phyloP scores from a whole-genome alignment of 2,797 vertebrate genomes.

The Epinephelus coioides region DNA sequence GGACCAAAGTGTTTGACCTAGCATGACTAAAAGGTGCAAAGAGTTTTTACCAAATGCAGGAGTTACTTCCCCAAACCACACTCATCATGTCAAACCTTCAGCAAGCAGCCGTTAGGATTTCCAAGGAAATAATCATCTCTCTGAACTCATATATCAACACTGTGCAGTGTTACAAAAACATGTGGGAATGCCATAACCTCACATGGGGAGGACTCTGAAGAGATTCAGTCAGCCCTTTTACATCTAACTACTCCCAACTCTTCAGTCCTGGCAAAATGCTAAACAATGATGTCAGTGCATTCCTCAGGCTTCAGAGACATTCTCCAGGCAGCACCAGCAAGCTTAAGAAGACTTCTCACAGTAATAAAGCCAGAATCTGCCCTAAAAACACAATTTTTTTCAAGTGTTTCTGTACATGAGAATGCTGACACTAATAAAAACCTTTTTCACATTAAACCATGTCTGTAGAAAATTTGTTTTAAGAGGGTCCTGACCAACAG shows the following conservation, averaged over 20 bases:
- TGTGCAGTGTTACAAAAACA: slow-evolving; percentile 33
- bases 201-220: slow-evolving; percentile 60
- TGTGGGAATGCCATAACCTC: slow-evolving; percentile 36
- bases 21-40: not conserved
- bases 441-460: not conserved
- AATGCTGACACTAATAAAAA: slow-evolving; percentile 15
- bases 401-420: not conserved
- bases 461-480: slow-evolving; percentile 5
- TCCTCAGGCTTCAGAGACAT: slow-evolving; percentile 75
- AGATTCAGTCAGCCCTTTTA: slow-evolving; percentile 45
- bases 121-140: slow-evolving; percentile 11
- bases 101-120: slow-evolving; percentile 17
- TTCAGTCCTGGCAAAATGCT: slow-evolving; percentile 62
- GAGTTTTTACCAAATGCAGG: not conserved
- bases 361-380: slow-evolving; percentile 37
- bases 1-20: not conserved
- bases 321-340: slow-evolving; percentile 74
- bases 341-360: slow-evolving; percentile 68
- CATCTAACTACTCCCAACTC: slow-evolving; percentile 58
- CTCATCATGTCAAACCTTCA: not conserved
- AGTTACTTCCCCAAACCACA: not conserved
- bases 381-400: slow-evolving; percentile 17
- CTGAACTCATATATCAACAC: slow-evolving; percentile 20
- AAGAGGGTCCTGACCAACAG: not conserved
- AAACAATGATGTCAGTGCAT: slow-evolving; percentile 81